A percentile compares a stretch with the other conserved stretches of the same genome.
Conservation (phyloP, 1,140 invertebrate genomes). For the Sitophilus oryzae region DNA sequence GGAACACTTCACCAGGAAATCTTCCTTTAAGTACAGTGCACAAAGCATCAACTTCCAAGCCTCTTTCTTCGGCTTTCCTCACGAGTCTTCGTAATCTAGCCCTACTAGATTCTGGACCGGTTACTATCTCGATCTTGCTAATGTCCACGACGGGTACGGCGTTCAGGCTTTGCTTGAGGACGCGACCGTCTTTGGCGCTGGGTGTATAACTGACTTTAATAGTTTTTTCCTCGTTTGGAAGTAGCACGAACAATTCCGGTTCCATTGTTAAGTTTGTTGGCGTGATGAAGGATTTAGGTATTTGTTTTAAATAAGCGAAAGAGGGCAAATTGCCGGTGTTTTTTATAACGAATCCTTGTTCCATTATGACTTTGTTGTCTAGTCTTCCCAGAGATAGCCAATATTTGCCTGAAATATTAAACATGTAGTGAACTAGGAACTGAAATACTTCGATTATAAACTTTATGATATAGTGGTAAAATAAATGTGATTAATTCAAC, state of each 20-base stretch:
- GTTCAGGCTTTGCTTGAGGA: constrained; percentile 24
- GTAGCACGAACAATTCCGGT: constrained; percentile 28
- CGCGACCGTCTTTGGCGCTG: constrained; percentile 29
- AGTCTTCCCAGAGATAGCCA: constrained; percentile 49
- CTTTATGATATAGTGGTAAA: no score
- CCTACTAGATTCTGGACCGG: constrained; percentile 33
- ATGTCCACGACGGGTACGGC: constrained; percentile 29
- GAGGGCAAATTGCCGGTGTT: constrained; percentile 47
- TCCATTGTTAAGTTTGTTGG: constrained; percentile 29
- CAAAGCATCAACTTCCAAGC: constrained; percentile 23
- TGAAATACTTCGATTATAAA: not conserved
- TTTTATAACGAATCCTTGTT: constrained; percentile 44
- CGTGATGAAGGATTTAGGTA: constrained; percentile 41
- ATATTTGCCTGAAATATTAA: constrained; percentile 36
- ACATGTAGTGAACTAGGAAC: not conserved
- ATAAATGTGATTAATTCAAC: no score
- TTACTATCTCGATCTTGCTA: constrained; percentile 30
- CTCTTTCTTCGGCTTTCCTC: constrained; percentile 26
- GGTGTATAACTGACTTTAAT: constrained; percentile 26
- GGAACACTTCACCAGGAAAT: constrained; percentile 31
- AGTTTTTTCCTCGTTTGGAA: constrained; percentile 28
- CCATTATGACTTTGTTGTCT: constrained; percentile 40
- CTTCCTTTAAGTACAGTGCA: constrained; percentile 22
- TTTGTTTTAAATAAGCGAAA: constrained; percentile 46
- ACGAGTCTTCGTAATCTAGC: constrained; percentile 32